Conservation (phyloP, 2,797 vertebrate genomes). For the Cuniculus paca region DNA sequence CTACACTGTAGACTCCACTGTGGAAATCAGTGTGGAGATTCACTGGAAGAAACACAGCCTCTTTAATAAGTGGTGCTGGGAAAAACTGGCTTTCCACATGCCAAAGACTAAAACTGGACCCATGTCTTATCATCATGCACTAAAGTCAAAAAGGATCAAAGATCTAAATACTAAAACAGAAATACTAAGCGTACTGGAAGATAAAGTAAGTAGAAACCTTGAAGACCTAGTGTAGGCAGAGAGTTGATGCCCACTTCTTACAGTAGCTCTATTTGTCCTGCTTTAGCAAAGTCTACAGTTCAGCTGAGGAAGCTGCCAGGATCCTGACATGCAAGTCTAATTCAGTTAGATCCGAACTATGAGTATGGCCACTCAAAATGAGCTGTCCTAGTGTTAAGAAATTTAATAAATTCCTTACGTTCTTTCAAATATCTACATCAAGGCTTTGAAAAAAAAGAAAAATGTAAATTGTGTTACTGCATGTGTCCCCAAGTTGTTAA, state of each 20-base stretch:
- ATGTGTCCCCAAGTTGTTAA: slow-evolving; percentile 18
- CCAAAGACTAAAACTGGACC: too few species aligned
- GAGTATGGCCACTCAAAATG: slow-evolving; percentile 62
- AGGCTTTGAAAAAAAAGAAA: slow-evolving; percentile 50
- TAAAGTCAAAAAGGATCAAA: too few species aligned
- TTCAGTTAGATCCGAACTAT: neutral
- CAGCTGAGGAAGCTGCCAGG: neutral
- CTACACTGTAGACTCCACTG: too few species aligned
- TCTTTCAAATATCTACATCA: slow-evolving; percentile 31
- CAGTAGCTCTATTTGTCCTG: slow-evolving; percentile 7
- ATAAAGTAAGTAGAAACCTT: too few species aligned
- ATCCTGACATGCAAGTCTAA: slow-evolving; percentile 4
- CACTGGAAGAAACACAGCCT: too few species aligned
- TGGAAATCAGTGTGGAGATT: too few species aligned
- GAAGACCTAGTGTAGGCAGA: too few species aligned
- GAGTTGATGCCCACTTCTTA: neutral
- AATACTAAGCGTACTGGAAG: too few species aligned
- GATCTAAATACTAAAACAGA: too few species aligned
- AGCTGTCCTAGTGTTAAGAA: slow-evolving; percentile 52
- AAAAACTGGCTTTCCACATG: too few species aligned
- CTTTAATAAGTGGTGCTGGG: too few species aligned
- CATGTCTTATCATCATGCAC: too few species aligned
- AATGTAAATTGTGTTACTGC: neutral
- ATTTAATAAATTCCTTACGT: slow-evolving; percentile 13
- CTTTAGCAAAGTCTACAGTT: slow-evolving; percentile 42